A percentile compares a stretch with the other conserved stretches of the same genome.
These are phyloP conservation scores for Bombyx mandarina DNA, from an alignment of 1,140 invertebrate genomes.

Conservation along the genomic window DNA sequence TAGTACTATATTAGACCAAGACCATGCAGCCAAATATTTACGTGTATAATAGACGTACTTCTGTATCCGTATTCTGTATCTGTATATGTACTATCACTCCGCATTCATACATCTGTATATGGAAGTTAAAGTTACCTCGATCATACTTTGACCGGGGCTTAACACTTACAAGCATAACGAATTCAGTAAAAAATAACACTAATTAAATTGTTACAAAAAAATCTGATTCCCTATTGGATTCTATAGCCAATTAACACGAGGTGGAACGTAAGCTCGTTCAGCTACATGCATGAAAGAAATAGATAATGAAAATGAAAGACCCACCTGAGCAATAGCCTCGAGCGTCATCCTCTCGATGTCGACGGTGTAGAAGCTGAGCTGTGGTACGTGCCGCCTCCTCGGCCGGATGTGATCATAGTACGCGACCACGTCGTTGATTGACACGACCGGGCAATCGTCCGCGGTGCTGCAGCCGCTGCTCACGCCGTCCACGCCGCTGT, in stretches of 20 bases:
- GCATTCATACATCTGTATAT: background rate
- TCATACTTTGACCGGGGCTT: no score
- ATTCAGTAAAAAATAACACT: no score
- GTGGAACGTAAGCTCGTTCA: no score
- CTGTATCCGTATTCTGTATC: no score
- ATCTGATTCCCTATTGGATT: no score
- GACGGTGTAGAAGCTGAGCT: constrained; percentile 66
- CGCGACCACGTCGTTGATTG: constrained; percentile 65
- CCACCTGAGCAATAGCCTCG: constrained; percentile 57
- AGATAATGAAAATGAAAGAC: constrained; percentile 10
- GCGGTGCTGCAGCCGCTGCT: constrained; percentile 54
- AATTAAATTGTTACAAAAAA: no score
- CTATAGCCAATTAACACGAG: no score
- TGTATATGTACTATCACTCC: background rate
- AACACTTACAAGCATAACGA: no score
- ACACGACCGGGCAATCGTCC: constrained; percentile 67
- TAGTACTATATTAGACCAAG: no score
- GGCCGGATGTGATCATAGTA: constrained; percentile 64
- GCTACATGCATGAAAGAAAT: background rate
- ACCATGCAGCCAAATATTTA: no score
- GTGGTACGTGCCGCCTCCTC: constrained; percentile 74
- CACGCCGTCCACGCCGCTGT: constrained; percentile 57
- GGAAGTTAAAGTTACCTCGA: no score
- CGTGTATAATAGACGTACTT: no score
- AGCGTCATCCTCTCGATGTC: constrained; percentile 60